Evolutionary conservation across 1,140 invertebrate genomes (phyloP).

Genomic region (Saccostrea echinata): DNA sequence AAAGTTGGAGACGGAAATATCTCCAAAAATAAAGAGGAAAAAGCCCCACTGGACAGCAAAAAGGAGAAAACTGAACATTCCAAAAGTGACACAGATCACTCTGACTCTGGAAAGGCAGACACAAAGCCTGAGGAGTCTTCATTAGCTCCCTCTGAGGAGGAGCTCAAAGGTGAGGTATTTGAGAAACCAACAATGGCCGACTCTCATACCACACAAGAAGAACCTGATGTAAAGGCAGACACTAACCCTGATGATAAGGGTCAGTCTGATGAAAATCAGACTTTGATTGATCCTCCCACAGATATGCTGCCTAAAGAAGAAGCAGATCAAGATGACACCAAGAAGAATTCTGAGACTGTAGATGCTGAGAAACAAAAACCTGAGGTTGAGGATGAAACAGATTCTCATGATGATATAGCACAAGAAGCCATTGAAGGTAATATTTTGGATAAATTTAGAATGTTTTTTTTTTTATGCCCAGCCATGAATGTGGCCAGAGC

Average conservation of each 20-base stretch:
- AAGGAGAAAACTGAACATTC: conserved; percentile 6
- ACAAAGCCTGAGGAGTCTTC: background rate
- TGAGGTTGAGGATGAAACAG: too few relatives aligned
- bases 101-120: background rate
- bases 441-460: background rate
- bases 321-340: background rate
- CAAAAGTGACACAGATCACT: conserved; percentile 13
- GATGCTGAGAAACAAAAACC: background rate
- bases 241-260: background rate
- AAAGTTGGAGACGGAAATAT: background rate
- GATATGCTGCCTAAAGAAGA: background rate
- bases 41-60: conserved; percentile 32
- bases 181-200: background rate
- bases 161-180: background rate
- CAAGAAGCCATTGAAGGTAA: background rate
- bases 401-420: background rate
- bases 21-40: background rate
- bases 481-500: too few relatives aligned
- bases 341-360: background rate
- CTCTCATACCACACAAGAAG: background rate
- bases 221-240: background rate
- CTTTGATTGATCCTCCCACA: background rate
- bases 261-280: background rate
- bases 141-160: conserved; percentile 1
- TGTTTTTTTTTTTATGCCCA: too few relatives aligned